Base-by-base conservation (phyloP, 2,888 invertebrate species). In the Macrosoma leucophasiata region DNA sequence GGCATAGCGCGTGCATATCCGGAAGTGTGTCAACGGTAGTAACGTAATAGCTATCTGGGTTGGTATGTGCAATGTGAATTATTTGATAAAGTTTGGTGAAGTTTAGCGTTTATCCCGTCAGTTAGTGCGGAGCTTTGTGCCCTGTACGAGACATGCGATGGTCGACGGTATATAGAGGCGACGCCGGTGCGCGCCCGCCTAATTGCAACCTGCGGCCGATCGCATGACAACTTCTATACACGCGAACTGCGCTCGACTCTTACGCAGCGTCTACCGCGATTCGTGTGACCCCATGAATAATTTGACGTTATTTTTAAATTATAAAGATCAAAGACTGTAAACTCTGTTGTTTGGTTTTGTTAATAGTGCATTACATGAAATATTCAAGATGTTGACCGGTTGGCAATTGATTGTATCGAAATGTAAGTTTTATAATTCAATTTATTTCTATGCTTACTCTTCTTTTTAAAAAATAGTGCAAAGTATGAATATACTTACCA, bases 351-450 rank as follows among this genome's bases (percentile, higher is more conserved):
- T 33, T 14, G 7, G 27, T 25, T 29, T 17, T 17, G 21, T 30
- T 15, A 6, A 27, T 13, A 39, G 41, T 33, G 19, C 7, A 24
- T 19, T 28, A 23, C 19, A 27, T 37, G 23, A 21, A 28, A 30
- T n/a, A 43, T 29, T 27, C 43, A 73, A 62, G 45, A 84, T 84
- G 82, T 70, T 84, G 62, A 64, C 61, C 40, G 82, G 82, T 17
- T 82, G 82, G 82, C 74, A 73, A 58, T 61, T 81, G 29, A 46
- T 79, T 48, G 59, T 81, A 35, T 84, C 82, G 2, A 81, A 79
- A 52, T 41, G 82, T 84, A 55, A 82, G 82, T 77, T 39, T 28
- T 25, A n/a, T n/a, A n/a, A n/a, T n/a, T n/a, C n/a, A n/a, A n/a
- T n/a, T n/a, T n/a, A n/a, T n/a, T n/a, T n/a, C n/a, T n/a, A n/a